Conservation (phyloP, 2,797 vertebrate species). For the Danio choprae region DNA sequence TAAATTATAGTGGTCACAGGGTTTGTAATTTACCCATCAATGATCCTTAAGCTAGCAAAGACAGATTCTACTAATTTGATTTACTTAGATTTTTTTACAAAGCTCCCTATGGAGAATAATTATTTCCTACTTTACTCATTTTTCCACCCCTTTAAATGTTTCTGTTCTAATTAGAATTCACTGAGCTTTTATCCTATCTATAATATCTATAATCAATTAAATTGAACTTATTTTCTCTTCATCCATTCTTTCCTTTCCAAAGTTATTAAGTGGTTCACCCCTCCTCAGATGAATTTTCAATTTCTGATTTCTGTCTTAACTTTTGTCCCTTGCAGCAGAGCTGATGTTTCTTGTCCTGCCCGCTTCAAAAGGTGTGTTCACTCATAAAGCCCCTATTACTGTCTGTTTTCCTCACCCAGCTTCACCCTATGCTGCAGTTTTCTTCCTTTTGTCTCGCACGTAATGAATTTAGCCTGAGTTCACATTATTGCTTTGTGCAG, state of each 20-base stretch:
- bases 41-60: too few species aligned
- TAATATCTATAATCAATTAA: not conserved
- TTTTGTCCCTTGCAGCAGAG: constrained; percentile 2
- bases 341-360: not conserved
- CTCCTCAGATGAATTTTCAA: not conserved
- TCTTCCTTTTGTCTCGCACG: not conserved
- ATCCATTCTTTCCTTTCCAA: not conserved
- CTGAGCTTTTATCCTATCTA: not conserved
- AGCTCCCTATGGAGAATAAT: too few species aligned
- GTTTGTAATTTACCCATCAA: too few species aligned
- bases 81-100: too few species aligned
- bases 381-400: constrained; percentile 19
- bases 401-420: not conserved
- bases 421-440: not conserved
- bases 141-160: not conserved
- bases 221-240: not conserved
- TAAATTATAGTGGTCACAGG: too few species aligned
- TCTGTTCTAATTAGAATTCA: not conserved
- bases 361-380: not conserved
- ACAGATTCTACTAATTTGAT: too few species aligned
- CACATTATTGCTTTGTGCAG: constrained; percentile 23
- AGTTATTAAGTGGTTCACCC: not conserved
- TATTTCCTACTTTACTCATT: too few species aligned
- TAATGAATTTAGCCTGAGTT: not conserved
- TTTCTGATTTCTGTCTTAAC: not conserved